A percentile compares a stretch with the other conserved stretches of the same genome.
These are phyloP conservation scores for Tuberolachnus salignus DNA, from an alignment of 2,888 invertebrate species.

Conservation along the genomic window DNA sequence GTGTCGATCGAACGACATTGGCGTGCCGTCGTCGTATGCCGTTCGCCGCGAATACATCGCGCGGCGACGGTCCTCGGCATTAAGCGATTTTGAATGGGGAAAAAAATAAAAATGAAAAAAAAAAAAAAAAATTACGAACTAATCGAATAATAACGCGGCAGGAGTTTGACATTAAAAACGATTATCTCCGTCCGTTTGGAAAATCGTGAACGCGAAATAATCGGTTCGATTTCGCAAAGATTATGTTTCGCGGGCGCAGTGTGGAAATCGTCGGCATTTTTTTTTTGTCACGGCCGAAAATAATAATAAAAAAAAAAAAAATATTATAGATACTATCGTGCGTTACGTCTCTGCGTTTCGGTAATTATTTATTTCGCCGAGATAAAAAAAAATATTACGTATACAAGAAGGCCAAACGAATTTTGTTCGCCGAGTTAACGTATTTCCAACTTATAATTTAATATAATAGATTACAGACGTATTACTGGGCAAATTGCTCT, in stretches of 20 bases:
- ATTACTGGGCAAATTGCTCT: too few relatives aligned
- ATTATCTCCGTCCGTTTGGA: constrained; percentile 12
- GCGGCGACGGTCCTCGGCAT: background rate
- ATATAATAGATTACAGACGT: too few relatives aligned
- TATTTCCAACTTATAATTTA: constrained; percentile 8
- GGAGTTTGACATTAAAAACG: background rate
- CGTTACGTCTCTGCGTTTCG: too few relatives aligned
- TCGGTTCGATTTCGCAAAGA: constrained; percentile 14
- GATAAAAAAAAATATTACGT: background rate
- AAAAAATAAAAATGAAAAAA: background rate
- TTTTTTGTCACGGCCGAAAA: constrained; percentile 13
- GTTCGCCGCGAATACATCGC: background rate
- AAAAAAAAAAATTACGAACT: background rate
- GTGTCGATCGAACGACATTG: constrained; percentile 1
- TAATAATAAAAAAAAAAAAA: background rate
- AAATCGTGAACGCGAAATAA: constrained; percentile 32
- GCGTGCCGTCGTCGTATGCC: background rate
- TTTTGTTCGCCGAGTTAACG: background rate
- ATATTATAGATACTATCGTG: background rate
- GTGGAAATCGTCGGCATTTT: constrained; percentile 11
- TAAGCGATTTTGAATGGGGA: background rate
- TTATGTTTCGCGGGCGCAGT: background rate
- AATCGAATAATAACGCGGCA: background rate
- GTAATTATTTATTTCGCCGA: too few relatives aligned
- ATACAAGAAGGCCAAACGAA: background rate